Evolutionary conservation across 1,140 invertebrate species (phyloP), one percentile per base, ranked within the genome.

Genomic region (Brachionus sp.): DNA sequence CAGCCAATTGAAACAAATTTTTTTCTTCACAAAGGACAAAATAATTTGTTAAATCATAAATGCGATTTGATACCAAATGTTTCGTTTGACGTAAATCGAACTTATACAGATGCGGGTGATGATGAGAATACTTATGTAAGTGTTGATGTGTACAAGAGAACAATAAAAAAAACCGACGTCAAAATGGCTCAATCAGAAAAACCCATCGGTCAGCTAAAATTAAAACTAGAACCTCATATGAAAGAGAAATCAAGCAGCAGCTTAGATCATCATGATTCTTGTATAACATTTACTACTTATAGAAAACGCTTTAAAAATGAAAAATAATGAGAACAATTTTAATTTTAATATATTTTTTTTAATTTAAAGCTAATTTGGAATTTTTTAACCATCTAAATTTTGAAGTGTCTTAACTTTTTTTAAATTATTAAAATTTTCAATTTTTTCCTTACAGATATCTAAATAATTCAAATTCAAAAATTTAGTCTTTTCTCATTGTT

Each of bases 1-100:
- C 19, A 46, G 3, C 19, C 19, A 13, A 25, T 75, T 9, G 19
- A 75, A 12, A 75, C 70, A 46, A 75, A 44, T 75, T 75, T 75
- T 46, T 13, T 46, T 25, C 25, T 75, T 12, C 37, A 75, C 16
- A 23, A 46, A 25, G 39, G 44, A 44, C 70, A 75, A 75, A 75
- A 75, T 23, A 25, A 0, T 46, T 46, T 46, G 9, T 25, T 39
- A 46, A 29, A 75, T 75, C 23, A 46, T n/a, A 44, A 75, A n/a
- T 25, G 39, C 44, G 19, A 75, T 4, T 75, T 75, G 25, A 35
- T 75, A 9, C 70, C 70, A 25, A 75, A 75, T 46, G 42, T 75
- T 25, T 46, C 10, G 7, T 44, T 75, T 46, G 70, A 75, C 25
- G 70, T 75, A 4, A 75, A 75, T 75, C 70, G 70, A 29, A 12